These are phyloP conservation scores for Passer domesticus DNA, from an alignment of 2,113 vertebrate species.

Conservation along the genomic window DNA sequence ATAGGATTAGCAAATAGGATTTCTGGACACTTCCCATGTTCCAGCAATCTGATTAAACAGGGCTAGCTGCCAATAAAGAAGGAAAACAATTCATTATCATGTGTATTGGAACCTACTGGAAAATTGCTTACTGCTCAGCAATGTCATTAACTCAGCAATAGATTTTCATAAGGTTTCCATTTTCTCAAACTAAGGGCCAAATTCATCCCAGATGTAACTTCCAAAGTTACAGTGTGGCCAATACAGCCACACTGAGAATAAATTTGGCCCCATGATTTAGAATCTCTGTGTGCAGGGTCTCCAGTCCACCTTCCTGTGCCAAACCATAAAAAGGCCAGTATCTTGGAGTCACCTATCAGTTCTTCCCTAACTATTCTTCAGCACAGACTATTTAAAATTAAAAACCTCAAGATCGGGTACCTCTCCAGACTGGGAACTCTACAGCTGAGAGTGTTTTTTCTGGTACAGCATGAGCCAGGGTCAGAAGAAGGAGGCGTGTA, in stretches of 20 bases:
- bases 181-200: neutral
- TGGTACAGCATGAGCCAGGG: neutral
- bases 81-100: slow-evolving; percentile 13
- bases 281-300: neutral
- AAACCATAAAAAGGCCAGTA: neutral
- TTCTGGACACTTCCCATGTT: neutral
- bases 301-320: neutral
- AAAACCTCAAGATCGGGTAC: neutral
- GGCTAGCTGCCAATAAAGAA: slow-evolving; percentile 1
- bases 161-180: slow-evolving; percentile 4
- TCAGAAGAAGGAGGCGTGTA: neutral
- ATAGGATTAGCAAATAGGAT: neutral
- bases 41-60: neutral
- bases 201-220: slow-evolving; percentile 24
- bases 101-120: slow-evolving; percentile 26
- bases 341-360: neutral
- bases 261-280: neutral
- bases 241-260: neutral
- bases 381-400: neutral
- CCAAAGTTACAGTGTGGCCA: neutral
- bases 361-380: neutral
- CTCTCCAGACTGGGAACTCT: neutral
- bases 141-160: slow-evolving; percentile 6
- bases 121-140: slow-evolving; percentile 24
- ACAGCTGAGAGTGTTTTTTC: neutral